Evolutionary conservation across 2,797 vertebrate species (phyloP), one percentile per base, ranked within the genome.

Genomic region (Ctenochaetus hawaiiensis): DNA sequence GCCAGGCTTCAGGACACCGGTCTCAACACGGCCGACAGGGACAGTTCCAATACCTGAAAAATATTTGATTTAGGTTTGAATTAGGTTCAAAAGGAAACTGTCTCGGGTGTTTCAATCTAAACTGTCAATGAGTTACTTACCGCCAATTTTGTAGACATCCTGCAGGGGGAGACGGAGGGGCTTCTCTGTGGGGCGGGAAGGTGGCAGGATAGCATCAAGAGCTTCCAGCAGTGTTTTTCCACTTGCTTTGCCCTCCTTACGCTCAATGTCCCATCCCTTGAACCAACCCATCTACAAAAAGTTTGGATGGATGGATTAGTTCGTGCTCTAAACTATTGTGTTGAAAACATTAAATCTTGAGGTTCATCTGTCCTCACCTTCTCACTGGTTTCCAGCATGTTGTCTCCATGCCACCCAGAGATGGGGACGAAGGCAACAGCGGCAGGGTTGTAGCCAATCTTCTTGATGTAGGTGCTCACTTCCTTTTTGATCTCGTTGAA

Each of bases 141-240:
- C 98, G 65, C 97, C 98, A 1, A 99, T 99, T 87, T 98, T 99
- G 94, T 99, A 99, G 85, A 99, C 97, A 9, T 99, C 97, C 87
- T 99, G 98, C 73, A 99, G 96, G 54, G 98, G 97, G 89, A 98
- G 95, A 44, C 97, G 97, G 20, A 99, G 95, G 72, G 98, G 90
- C 79, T 98, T 98, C 88, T 99, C 97, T 30, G 97, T 98, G 83
- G 97, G 98, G 34, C 97, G 97, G 82, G 93, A 88, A 2, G 98
- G 98, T 11, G 98, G 96, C 83, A 97, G 90, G 87, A 99, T 99
- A 59, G 97, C 96, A 68, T 99, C 98, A 88, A 99, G 87, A 77
- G 97, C 97, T 74, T 99, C 98, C 67, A 99, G 93, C 52, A 99
- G 94, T 0, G 97, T 99, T 59, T 94, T 95, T 18, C 98, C 98